phyloP scores from a whole-genome alignment of 2,113 vertebrate species.

The Terrapene triunguis region DNA sequence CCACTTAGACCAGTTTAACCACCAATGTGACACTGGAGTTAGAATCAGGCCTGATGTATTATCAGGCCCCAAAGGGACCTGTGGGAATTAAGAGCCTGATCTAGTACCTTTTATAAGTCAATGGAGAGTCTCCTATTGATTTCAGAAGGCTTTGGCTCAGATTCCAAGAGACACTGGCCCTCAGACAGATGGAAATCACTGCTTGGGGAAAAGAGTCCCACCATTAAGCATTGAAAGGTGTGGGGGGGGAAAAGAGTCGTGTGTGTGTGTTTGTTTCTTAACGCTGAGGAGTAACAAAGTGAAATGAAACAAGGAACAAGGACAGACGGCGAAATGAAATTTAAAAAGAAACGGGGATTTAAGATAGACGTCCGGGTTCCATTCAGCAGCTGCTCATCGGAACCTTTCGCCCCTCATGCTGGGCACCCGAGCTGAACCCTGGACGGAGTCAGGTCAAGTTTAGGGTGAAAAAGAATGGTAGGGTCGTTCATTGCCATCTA shows the following conservation, averaged over 20 bases:
- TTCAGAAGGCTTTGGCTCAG: neutral
- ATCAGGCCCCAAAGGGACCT: fast-evolving
- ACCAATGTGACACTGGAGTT: neutral
- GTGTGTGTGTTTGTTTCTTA: fast-evolving
- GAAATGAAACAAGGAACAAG: fast-evolving
- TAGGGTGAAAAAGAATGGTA: neutral
- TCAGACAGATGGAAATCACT: fast-evolving
- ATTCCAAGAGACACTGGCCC: neutral
- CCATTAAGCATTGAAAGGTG: fast-evolving
- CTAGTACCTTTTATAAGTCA: fast-evolving
- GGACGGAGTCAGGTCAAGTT: neutral
- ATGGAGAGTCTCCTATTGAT: neutral
- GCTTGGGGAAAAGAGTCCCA: neutral
- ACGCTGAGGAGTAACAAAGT: fast-evolving
- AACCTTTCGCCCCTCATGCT: neutral
- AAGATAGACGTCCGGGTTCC: neutral
- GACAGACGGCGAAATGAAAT: neutral
- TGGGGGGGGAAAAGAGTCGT: fast-evolving
- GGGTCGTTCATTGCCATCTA: neutral
- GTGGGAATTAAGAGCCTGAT: fast-evolving
- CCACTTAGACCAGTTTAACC: neutral
- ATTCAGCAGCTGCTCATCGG: neutral
- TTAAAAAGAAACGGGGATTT: neutral
- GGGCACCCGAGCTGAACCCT: neutral
- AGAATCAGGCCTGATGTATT: neutral